A percentile compares a stretch with the other conserved stretches of the same genome.
Conservation (phyloP, 2,888 invertebrate genomes). For the Polymixis flavicincta region DNA sequence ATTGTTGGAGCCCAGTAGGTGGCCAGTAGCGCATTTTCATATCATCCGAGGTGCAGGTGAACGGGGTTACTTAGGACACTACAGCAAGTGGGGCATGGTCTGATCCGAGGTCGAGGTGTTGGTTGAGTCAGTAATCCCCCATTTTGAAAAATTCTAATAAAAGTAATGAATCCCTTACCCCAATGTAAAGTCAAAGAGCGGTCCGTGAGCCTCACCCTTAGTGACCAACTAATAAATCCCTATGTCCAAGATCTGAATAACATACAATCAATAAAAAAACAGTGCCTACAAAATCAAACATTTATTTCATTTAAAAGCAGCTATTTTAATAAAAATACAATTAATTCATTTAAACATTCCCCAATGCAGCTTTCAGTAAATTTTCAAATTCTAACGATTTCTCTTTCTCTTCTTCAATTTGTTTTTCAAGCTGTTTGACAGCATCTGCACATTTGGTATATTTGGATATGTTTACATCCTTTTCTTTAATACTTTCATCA, state of each 20-base stretch:
- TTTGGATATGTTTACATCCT: slow-evolving; percentile 79
- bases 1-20: no score
- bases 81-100: no score
- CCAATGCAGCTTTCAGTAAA: slow-evolving; percentile 85
- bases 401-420: slow-evolving; percentile 85
- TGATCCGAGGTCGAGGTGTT: no score
- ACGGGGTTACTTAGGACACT: no score
- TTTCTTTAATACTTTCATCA: slow-evolving; percentile 79
- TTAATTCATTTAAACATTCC: slow-evolving; percentile 71
- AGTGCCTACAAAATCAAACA: slow-evolving; percentile 43
- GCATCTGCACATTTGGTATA: slow-evolving; percentile 80
- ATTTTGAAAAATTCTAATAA: background rate
- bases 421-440: slow-evolving; percentile 86
- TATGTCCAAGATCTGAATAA: background rate
- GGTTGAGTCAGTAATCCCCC: no score
- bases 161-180: background rate
- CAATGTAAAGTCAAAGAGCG: no score
- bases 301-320: slow-evolving; percentile 69
- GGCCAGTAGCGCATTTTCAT: no score
- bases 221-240: background rate
- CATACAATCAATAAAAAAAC: background rate
- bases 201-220: background rate
- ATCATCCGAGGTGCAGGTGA: no score
- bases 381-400: slow-evolving; percentile 88
- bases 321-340: slow-evolving; percentile 62